These are phyloP conservation scores for Drosophila yakuba DNA, from an alignment of 1,140 invertebrate species.

Conservation along the genomic window DNA sequence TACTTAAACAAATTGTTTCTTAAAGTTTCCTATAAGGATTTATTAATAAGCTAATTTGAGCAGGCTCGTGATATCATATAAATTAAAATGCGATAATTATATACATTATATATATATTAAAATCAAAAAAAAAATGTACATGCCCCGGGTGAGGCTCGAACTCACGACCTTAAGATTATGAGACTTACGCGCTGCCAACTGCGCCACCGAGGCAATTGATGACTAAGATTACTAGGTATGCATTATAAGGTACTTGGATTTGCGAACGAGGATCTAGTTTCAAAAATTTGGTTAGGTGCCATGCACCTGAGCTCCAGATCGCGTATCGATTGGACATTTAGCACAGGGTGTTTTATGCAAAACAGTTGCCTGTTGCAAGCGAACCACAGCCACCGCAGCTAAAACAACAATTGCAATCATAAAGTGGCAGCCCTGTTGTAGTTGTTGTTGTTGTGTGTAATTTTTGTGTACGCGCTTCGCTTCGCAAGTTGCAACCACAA, in stretches of 20 bases:
- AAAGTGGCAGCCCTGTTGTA: slow-evolving; percentile 31
- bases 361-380: slow-evolving; percentile 25
- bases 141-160: slow-evolving; percentile 97
- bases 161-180: slow-evolving; percentile 99
- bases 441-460: slow-evolving; percentile 53
- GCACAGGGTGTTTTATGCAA: slow-evolving; percentile 14
- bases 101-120: too few relatives aligned
- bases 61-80: too few relatives aligned
- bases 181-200: slow-evolving; percentile 98
- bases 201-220: slow-evolving; percentile 91
- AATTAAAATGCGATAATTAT: background rate
- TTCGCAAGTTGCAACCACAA: slow-evolving; percentile 78
- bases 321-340: background rate
- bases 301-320: slow-evolving; percentile 8
- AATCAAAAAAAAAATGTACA: slow-evolving; percentile 85
- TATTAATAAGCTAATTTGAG: background rate
- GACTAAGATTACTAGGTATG: background rate
- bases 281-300: background rate
- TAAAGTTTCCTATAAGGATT: background rate
- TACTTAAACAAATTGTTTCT: too few relatives aligned
- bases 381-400: slow-evolving; percentile 29
- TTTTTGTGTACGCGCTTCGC: slow-evolving; percentile 81
- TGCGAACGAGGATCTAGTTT: background rate
- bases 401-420: slow-evolving; percentile 27
- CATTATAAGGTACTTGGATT: background rate